Evolutionary conservation across 2,797 vertebrate species (phyloP).

Genomic region (Odontamblyopus rebecca): DNA sequence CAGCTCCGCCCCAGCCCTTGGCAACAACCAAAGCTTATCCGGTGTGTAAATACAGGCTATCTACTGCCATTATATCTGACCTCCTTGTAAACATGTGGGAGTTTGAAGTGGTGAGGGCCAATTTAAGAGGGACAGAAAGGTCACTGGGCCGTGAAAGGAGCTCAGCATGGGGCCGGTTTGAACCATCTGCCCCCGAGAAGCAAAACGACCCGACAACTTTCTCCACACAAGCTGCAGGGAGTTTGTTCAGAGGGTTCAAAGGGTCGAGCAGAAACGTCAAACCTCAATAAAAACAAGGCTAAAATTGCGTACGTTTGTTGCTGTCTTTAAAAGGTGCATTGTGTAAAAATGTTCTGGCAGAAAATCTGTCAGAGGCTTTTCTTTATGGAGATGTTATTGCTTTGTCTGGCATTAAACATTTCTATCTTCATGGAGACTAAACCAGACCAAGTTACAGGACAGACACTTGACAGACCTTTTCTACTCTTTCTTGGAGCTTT

Average conservation of each 20-base stretch:
- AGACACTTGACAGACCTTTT: no score
- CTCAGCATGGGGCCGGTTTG: constrained; percentile 46
- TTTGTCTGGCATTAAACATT: no score
- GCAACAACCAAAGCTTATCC: constrained; percentile 6
- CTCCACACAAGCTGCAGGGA: constrained; percentile 8
- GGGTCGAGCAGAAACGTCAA: background rate
- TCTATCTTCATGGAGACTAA: no score
- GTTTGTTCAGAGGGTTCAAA: constrained; percentile 6
- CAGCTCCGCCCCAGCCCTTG: constrained; percentile 19
- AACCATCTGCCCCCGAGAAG: constrained; percentile 56
- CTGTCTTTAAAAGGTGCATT: no score
- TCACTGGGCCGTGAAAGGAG: constrained; percentile 36
- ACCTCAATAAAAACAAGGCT: background rate
- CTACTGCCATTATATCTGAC: background rate
- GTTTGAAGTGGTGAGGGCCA: constrained; percentile 26
- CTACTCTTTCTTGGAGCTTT: no score
- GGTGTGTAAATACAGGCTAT: background rate
- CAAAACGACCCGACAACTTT: constrained; percentile 31
- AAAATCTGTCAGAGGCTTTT: no score
- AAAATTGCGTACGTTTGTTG: background rate
- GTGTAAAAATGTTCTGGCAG: no score
- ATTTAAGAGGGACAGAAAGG: constrained; percentile 28
- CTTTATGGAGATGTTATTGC: no score
- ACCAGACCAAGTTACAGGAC: no score
- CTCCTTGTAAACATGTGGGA: constrained; percentile 23